Evolutionary conservation across 2,888 invertebrate species (phyloP), one percentile per base, ranked within the genome.

Genomic region (Tinea pellionella): DNA sequence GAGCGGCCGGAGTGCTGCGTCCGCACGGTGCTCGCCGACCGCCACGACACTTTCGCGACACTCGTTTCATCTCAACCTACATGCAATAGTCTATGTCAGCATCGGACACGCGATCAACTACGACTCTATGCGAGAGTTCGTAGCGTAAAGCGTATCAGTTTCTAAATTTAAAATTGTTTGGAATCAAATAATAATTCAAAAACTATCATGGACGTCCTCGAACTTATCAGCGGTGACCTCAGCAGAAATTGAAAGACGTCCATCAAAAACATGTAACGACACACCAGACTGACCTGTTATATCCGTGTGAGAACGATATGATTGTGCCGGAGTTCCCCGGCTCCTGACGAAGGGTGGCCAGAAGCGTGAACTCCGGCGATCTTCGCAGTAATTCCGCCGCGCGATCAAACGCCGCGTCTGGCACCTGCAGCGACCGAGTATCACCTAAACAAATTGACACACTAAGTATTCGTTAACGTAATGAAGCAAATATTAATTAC

Each of bases 261-360:
- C 37, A 9, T 12, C n/a, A 37, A 37, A 37, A 37, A 37, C 9
- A 37, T 2, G 24, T 24, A 24, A 2, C 37, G 9, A 37, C 9
- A 37, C 37, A 9, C n/a, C 4, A 37, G 9, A 37, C 37, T n/a
- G n/a, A 92, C 92, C 92, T 92, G 89, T 92, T 92, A 81, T 90
- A 90, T 72, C 93, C 94, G 80, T 92, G 92, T 63, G 94, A 93
- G 86, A 95, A 94, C 70, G 94, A 93, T 68, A 95, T 88, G 69
- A 95, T 93, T 67, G 94, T 92, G 74, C 95, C 95, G 64, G 93
- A 92, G 88, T 95, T 95, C 70, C 92, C 91, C 67, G 91, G 91
- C 78, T 94, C 94, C 80, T 95, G 95, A 63, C 91, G 90, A 64
- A 95, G 83, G 69, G 92, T 89, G 61, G 94, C 94, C 67, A 93